A percentile compares a stretch with the other conserved stretches of the same genome.
These are phyloP conservation scores for Cryptosula pallasiana DNA, from an alignment of 2,888 invertebrate genomes.

Conservation along the genomic window DNA sequence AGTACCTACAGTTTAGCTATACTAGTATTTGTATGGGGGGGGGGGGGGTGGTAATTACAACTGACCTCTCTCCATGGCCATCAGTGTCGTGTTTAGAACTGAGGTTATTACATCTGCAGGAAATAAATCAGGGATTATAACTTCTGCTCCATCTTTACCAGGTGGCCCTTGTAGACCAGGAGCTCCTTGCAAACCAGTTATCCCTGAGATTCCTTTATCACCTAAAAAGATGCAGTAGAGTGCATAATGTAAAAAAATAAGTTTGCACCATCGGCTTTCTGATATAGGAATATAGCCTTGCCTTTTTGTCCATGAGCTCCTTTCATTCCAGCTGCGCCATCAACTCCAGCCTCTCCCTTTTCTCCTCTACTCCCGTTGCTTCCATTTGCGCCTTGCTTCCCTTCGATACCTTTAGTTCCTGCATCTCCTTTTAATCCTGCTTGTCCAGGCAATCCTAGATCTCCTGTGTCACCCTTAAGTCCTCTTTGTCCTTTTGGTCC, in stretches of 20 bases:
- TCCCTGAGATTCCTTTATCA: not conserved
- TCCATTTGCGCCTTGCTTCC: not conserved
- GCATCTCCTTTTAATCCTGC: not conserved
- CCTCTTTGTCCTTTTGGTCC: not conserved
- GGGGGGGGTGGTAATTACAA: too few relatives aligned
- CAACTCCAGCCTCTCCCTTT: not conserved
- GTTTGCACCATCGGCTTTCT: not conserved
- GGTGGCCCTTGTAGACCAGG: not conserved
- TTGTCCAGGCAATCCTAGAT: not conserved
- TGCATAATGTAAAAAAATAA: too few relatives aligned
- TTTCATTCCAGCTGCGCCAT: not conserved
- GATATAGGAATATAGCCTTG: not conserved
- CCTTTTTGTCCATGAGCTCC: not conserved
- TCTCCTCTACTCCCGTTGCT: not conserved
- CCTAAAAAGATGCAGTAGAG: not conserved
- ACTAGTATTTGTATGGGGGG: too few relatives aligned
- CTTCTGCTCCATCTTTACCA: not conserved
- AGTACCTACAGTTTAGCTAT: too few relatives aligned
- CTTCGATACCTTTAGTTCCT: not conserved
- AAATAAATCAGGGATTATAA: not conserved
- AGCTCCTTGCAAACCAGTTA: not conserved
- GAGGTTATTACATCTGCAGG: not conserved
- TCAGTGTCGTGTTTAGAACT: not conserved
- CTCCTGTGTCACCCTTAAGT: not conserved
- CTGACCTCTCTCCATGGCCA: not conserved